Base-by-base conservation (phyloP, 2,113 vertebrate species). In the Ptilorrhoa leucosticta region DNA sequence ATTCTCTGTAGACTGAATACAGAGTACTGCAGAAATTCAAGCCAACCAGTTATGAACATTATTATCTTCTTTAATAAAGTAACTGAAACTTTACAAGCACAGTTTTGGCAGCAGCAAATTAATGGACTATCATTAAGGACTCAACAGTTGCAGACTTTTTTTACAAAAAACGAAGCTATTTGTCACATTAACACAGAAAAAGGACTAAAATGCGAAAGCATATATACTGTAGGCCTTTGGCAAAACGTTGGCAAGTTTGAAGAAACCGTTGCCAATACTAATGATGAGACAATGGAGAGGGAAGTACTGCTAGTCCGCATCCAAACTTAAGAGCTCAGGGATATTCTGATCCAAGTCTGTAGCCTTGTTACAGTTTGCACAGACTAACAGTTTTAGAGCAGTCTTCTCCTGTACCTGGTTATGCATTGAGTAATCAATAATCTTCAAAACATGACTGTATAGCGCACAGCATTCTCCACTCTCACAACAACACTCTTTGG, bases 81-180 rank as follows among this genome's bases (percentile, higher is more conserved):
- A 85, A 94, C 56, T 84, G 69, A 89, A 87, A 80, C 72, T 87
- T 89, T 94, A 68, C 69, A 94, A 89, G 60, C 45, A 60, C 13
- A 45, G 44, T 64, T 96, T 92, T 94, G 80, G 83, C 81, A 94
- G 87, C 56, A 87, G 37, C 19, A 96, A 92, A 81, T 91, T 84
- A 54, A 93, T 45, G 60, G 40, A 48, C 81, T 89, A 53, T 87
- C 60, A 84, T 87, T 81, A 94, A 91, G 51, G 72, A 68, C 24
- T 56, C 40, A 82, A 89, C 60, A 82, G 72, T 95, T 65, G 42
- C 83, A 87, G 72, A 92, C 56, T 83, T 94, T 87, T 86, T 94
- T 89, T 51, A 75, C 22, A 56, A 78, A 92, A 89, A 89, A 81
- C 2, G 4, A 91, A 82, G 56, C 47, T 37, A 91, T 95, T 91